phyloP scores from a whole-genome alignment of 2,113 vertebrate genomes.

The Bettongia penicillata region DNA sequence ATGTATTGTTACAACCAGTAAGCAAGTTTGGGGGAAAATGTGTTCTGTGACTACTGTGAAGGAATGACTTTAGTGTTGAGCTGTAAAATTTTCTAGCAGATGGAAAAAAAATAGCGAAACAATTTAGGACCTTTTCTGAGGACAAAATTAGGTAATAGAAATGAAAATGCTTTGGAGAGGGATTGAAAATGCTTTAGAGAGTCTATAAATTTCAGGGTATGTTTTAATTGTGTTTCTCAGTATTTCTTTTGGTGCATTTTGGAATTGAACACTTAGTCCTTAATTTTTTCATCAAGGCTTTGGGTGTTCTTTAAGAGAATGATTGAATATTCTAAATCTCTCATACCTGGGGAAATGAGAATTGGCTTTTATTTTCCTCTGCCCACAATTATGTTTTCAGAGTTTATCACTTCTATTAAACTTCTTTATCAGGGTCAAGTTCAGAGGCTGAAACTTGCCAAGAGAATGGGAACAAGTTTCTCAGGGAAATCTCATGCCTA shows the following conservation, averaged over 20 bases:
- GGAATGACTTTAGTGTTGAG: not conserved
- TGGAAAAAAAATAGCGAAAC: not conserved
- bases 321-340: not conserved
- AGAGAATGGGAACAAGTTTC: not conserved
- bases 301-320: not conserved
- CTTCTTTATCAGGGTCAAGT: not conserved
- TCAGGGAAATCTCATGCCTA: not conserved
- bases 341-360: not conserved
- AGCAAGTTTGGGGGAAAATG: not conserved
- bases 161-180: not conserved
- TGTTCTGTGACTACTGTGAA: not conserved
- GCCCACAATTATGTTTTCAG: not conserved
- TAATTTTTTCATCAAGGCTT: not conserved
- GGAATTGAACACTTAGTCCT: not conserved
- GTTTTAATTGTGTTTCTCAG: not conserved
- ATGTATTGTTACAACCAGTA: not conserved
- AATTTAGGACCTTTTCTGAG: not conserved
- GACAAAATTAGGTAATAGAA: not conserved
- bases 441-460: not conserved
- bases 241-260: not conserved
- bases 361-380: not conserved
- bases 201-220: not conserved
- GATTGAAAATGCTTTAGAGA: not conserved
- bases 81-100: not conserved
- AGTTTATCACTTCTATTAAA: not conserved